phyloP scores from a whole-genome alignment of 2,797 vertebrate genomes.

The Arctocebus calabarensis region DNA sequence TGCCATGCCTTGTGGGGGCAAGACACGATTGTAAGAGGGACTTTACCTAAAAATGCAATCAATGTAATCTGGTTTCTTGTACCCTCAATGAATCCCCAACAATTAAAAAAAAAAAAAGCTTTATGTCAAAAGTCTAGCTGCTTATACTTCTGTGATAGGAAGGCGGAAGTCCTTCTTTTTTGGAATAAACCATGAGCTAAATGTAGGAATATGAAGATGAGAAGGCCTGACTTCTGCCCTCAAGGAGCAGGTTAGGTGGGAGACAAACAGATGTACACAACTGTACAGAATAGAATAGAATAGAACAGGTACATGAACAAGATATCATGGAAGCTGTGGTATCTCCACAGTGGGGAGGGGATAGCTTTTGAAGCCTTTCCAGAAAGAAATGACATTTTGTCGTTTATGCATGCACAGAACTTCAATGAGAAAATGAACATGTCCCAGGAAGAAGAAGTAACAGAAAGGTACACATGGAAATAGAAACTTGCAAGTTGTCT shows the following conservation, averaged over 20 bases:
- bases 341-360: neutral
- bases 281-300: neutral
- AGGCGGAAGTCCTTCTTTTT: neutral
- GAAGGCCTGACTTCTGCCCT: neutral
- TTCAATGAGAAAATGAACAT: slow-evolving; percentile 33
- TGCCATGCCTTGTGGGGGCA: too few relatives aligned
- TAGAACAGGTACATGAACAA: neutral
- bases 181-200: neutral
- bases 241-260: neutral
- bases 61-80: too few relatives aligned
- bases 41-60: too few relatives aligned
- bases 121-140: neutral
- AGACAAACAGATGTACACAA: neutral
- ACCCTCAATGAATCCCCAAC: too few relatives aligned
- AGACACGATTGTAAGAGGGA: too few relatives aligned
- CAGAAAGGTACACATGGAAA: neutral
- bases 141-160: neutral
- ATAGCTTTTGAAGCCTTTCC: neutral
- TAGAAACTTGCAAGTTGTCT: neutral
- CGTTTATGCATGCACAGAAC: neutral
- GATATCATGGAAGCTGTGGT: neutral
- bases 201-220: neutral
- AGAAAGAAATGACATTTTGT: slow-evolving; percentile 33
- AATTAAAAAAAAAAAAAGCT: too few relatives aligned
- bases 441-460: neutral